Percentiles rank a stretch among this genome's conserved stretches.
These are phyloP conservation scores for Nymphalis urticae DNA, from an alignment of 2,888 invertebrate species.

Conservation along the genomic window DNA sequence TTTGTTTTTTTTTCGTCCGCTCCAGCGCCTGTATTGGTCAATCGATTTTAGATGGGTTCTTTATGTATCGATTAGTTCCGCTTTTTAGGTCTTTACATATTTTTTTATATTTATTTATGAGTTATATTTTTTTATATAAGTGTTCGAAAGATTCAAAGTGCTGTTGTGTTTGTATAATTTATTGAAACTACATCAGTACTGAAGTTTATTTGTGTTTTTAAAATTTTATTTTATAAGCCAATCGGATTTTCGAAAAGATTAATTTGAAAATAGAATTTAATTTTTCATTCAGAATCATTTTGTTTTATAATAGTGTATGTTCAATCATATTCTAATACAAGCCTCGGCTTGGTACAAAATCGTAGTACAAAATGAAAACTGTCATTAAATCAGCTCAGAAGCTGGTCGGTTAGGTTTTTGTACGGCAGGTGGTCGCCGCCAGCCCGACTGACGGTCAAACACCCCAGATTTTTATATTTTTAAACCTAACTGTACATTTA, in stretches of 20 bases:
- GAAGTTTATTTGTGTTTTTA: no score
- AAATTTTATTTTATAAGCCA: no score
- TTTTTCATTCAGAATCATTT: no score
- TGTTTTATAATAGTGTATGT: not conserved
- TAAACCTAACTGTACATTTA: slow-evolving; percentile 32
- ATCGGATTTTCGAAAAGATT: not conserved
- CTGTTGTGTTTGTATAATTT: not conserved
- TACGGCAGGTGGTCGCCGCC: slow-evolving; percentile 76
- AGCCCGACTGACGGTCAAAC: slow-evolving; percentile 58
- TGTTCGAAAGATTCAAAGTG: not conserved
- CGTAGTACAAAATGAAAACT: slow-evolving; percentile 54
- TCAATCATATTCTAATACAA: slow-evolving; percentile 2
- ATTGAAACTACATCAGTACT: no score
- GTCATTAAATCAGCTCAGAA: slow-evolving; percentile 58
- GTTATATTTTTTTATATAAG: not conserved
- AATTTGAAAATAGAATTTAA: not conserved
- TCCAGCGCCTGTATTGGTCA: slow-evolving; percentile 41
- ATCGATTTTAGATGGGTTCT: slow-evolving; percentile 27
- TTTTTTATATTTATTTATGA: not conserved
- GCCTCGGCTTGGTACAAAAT: slow-evolving; percentile 18
- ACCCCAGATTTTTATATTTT: slow-evolving; percentile 51
- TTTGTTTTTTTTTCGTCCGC: slow-evolving; percentile 44
- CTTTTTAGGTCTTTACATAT: slow-evolving; percentile 13
- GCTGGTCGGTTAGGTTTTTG: slow-evolving; percentile 64
- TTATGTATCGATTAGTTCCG: slow-evolving; percentile 34